Percentiles rank a stretch among this genome's conserved stretches.
Conservation (phyloP, 2,888 invertebrate species). For the Monochamus alternatus region DNA sequence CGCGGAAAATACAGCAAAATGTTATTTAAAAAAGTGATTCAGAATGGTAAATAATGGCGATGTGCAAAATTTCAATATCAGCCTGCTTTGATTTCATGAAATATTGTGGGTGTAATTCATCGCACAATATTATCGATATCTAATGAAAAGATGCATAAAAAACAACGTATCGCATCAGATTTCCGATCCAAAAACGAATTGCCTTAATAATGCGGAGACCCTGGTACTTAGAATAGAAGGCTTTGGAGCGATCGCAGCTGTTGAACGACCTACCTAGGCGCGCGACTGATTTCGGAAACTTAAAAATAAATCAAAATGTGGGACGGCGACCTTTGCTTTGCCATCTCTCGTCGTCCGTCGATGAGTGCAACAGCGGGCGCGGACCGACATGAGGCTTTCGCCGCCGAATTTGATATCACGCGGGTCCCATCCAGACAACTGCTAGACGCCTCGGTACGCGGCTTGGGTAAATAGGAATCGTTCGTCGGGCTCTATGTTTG, state of each 20-base stretch:
- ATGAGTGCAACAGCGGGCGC: too few relatives aligned
- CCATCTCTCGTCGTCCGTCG: too few relatives aligned
- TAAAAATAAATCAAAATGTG: constrained; percentile 1
- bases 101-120: too few relatives aligned
- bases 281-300: not conserved
- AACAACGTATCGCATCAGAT: too few relatives aligned
- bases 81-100: too few relatives aligned
- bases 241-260: not conserved
- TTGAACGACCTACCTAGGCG: not conserved
- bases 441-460: constrained; percentile 27
- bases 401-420: constrained; percentile 26
- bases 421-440: constrained; percentile 25
- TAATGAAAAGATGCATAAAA: too few relatives aligned
- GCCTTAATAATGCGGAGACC: not conserved
- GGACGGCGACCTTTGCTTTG: constrained; percentile 3
- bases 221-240: not conserved
- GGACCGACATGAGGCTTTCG: not conserved
- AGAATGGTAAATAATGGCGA: too few relatives aligned
- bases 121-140: too few relatives aligned
- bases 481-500: constrained; percentile 1
- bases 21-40: too few relatives aligned
- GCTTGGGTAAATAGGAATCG: not conserved
- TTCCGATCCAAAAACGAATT: not conserved
- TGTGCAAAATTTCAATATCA: too few relatives aligned
- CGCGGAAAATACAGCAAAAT: too few relatives aligned